These are phyloP conservation scores for Solea solea DNA, from an alignment of 2,113 vertebrate genomes.

Conservation along the genomic window DNA sequence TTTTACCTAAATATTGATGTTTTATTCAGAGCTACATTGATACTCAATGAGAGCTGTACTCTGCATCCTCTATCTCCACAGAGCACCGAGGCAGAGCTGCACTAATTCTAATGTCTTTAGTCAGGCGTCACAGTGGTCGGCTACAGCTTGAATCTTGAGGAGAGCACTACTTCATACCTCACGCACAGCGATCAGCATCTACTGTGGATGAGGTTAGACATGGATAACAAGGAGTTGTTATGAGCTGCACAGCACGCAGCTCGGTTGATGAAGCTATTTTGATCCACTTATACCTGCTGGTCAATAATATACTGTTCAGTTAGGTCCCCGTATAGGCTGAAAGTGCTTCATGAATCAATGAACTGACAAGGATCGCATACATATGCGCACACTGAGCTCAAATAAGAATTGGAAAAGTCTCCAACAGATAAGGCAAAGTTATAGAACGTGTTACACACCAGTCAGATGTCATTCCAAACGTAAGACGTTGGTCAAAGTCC, in stretches of 20 bases:
- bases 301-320: conserved; percentile 6
- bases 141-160: conserved; percentile 26
- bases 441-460: background rate
- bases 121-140: conserved; percentile 43
- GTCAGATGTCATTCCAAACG: conserved; percentile 11
- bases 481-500: background rate
- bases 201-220: conserved; percentile 20
- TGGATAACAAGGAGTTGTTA: conserved; percentile 43
- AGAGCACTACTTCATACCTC: conserved; percentile 41
- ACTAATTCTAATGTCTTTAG: conserved; percentile 38
- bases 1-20: conserved; percentile 3
- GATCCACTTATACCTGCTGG: conserved; percentile 20
- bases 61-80: conserved; percentile 19
- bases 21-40: background rate
- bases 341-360: conserved; percentile 22
- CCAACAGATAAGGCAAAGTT: background rate
- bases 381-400: background rate
- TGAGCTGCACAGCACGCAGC: conserved; percentile 21
- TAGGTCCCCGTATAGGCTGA: background rate
- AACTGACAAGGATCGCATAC: background rate
- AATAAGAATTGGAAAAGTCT: conserved; percentile 19
- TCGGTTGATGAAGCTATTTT: conserved; percentile 45
- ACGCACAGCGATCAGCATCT: conserved; percentile 22
- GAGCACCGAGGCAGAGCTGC: conserved; percentile 7
- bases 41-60: background rate